Evolutionary conservation across 2,888 invertebrate species (phyloP).

Genomic region (Nipponacmea schrenckii): DNA sequence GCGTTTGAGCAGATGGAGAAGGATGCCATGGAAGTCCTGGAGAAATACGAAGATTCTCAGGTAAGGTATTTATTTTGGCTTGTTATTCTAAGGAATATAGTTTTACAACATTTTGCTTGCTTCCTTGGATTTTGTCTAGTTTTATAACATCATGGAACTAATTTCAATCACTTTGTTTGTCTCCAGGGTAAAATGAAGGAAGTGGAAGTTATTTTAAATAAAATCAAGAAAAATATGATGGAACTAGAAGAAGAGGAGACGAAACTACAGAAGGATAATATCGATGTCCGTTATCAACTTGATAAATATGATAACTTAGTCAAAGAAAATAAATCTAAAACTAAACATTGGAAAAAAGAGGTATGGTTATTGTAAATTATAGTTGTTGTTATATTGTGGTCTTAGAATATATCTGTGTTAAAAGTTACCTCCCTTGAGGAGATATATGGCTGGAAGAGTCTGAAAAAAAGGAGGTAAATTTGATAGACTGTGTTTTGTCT

Average conservation of each 20-base stretch:
- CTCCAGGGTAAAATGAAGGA: slow-evolving; percentile 57
- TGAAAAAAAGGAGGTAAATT: background rate
- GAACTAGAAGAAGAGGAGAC: slow-evolving; percentile 58
- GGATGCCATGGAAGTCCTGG: slow-evolving; percentile 71
- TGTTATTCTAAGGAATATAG: background rate
- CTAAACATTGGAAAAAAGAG: slow-evolving; percentile 68
- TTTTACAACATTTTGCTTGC: too few species aligned
- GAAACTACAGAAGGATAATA: slow-evolving; percentile 75
- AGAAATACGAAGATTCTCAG: slow-evolving; percentile 57
- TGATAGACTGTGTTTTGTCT: background rate
- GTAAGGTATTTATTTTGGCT: slow-evolving; percentile 32
- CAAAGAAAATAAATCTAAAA: slow-evolving; percentile 63
- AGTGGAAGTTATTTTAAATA: slow-evolving; percentile 51
- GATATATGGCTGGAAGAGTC: slow-evolving; percentile 47
- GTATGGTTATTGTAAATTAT: too few species aligned
- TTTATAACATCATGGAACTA: background rate
- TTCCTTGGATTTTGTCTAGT: background rate
- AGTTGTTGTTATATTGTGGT: background rate
- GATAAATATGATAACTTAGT: slow-evolving; percentile 67
- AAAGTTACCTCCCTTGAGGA: slow-evolving; percentile 11
- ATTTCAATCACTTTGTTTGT: background rate
- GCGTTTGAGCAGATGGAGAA: slow-evolving; percentile 70
- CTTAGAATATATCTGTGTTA: too few species aligned
- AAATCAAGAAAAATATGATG: slow-evolving; percentile 48
- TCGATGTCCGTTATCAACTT: slow-evolving; percentile 81